Base-by-base conservation (phyloP, 2,113 vertebrate species). In the Rissa tridactyla region DNA sequence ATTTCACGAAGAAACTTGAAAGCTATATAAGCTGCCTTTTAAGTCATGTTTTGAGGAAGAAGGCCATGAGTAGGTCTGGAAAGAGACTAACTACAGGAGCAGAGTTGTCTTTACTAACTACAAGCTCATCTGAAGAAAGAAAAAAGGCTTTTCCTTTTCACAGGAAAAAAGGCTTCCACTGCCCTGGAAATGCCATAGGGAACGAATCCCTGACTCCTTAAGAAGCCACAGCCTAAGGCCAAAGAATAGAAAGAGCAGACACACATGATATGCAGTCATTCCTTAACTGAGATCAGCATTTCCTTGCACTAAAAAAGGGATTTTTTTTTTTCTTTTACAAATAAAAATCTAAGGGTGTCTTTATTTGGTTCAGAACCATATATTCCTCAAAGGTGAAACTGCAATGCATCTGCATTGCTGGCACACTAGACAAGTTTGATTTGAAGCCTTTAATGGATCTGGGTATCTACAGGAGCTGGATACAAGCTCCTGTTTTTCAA, bases 211-310 rank as follows among this genome's bases (percentile, higher is more conserved):
- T 60, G 42, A 76, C 32, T 68, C 44, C 42, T 65, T 61, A 30
- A 72, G 25, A 86, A 91, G 26, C 6, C n/a, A 46, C 29, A 82
- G 75, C n/a, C 51, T 75, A 78, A 78, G 61, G 69, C 27, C 55
- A 81, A 81, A 81, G 46, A 94, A 54, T 4, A 89, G 22, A 54
- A 91, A 54, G 21, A 42, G 27, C 13, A 85, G 27, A 64, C 13
- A 42, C 0, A 1, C 13, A 21, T 2, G 15, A 32, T 15, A n/a
- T 13, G 11, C 29, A 25, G 38, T 51, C 9, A 2, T 46, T 69
- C 13, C 32, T 38, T 82, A 88, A 72, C 30, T 18, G 15, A 72
- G 32, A 49, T n/a, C 47, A 55, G 8, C 0, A 4, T 51, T 91
- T 93, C 16, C 22, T 66, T 85, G 30, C 9, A 49, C 19, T 42